Percentiles rank a stretch among this genome's conserved stretches.
phyloP scores from a whole-genome alignment of 2,888 invertebrate species.

The Pseudoips prasinana region DNA sequence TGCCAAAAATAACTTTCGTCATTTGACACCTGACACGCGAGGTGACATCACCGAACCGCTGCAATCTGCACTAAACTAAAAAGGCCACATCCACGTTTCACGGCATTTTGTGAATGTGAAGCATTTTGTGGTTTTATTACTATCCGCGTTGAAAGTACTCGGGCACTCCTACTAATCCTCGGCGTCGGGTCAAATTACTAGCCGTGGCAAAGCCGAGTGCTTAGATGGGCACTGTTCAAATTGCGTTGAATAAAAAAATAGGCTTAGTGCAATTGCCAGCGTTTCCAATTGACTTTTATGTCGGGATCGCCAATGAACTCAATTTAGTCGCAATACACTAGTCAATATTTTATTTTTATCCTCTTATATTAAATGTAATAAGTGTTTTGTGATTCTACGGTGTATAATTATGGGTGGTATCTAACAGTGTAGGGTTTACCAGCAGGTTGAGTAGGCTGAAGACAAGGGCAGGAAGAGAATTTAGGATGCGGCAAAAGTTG shows the following conservation, averaged over 20 bases:
- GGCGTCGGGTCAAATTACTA: constrained; percentile 71
- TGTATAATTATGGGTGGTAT: no score
- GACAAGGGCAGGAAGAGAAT: no score
- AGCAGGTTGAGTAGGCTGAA: no score
- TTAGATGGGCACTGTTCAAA: constrained; percentile 63
- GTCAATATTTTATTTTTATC: constrained; percentile 24
- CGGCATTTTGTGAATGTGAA: constrained; percentile 56
- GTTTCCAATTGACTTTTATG: constrained; percentile 52
- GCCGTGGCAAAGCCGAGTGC: constrained; percentile 48
- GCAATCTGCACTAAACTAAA: constrained; percentile 13
- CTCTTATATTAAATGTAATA: constrained; percentile 27
- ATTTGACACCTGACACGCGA: constrained; percentile 7
- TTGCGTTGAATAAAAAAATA: constrained; percentile 62
- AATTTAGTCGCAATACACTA: constrained; percentile 18
- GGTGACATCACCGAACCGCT: constrained; percentile 25
- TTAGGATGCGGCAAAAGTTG: no score
- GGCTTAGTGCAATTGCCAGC: constrained; percentile 53
- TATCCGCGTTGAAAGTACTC: constrained; percentile 61
- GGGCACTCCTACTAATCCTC: constrained; percentile 64
- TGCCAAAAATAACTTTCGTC: constrained; percentile 23
- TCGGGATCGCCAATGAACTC: constrained; percentile 22
- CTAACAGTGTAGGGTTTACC: no score
- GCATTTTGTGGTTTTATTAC: constrained; percentile 63
- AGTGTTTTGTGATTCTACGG: no score
- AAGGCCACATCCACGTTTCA: constrained; percentile 55